Base-by-base conservation (phyloP, 2,888 invertebrate species). In the Copidosoma aretas region DNA sequence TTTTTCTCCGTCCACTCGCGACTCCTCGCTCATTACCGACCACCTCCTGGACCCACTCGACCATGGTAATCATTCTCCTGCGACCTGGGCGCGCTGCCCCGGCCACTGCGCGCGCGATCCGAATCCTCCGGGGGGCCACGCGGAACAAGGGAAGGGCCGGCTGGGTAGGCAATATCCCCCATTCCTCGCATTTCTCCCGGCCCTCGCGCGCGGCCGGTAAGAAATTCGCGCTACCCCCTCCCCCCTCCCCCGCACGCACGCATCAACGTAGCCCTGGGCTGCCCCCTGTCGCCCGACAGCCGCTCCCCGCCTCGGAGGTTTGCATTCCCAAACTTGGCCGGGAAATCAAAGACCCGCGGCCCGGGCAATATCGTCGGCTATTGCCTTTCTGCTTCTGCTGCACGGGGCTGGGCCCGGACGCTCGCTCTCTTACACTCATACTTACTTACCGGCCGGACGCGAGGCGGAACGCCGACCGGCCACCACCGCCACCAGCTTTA, bases 301-400 rank as follows among this genome's bases (percentile, higher is more conserved):
- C 24, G 43, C 59, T 59, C 41, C n/a, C n/a, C 63, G 15, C 41
- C 60, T 49, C 43, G 58, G 39, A 17, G 60, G 64, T 64, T 70
- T 67, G 61, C 70, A 70, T 70, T 70, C 64, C 64, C 54, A 60
- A 67, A 67, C 64, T 67, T 67, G 59, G 65, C 64, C 56, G 59
- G 65, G 64, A 68, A 70, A 72, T 70, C 72, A 72, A 70, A 70
- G 10, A 59, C 63, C 63, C 62, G 66, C 63, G 58, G 57, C 54
- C 70, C 65, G 68, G 62, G 69, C 71, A 74, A 75, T 74, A 74
- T 75, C 71, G 73, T 54, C 68, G 71, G 71, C n/a, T 73, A 75
- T 75, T 74, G 73, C 75, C 65, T 75, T 74, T 71, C 71, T 22
- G 53, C 21, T 22, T n/a, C n/a, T n/a, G n/a, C n/a, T n/a, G n/a